phyloP scores from a whole-genome alignment of 2,888 invertebrate species.

The Caenorhabditis japonica region DNA sequence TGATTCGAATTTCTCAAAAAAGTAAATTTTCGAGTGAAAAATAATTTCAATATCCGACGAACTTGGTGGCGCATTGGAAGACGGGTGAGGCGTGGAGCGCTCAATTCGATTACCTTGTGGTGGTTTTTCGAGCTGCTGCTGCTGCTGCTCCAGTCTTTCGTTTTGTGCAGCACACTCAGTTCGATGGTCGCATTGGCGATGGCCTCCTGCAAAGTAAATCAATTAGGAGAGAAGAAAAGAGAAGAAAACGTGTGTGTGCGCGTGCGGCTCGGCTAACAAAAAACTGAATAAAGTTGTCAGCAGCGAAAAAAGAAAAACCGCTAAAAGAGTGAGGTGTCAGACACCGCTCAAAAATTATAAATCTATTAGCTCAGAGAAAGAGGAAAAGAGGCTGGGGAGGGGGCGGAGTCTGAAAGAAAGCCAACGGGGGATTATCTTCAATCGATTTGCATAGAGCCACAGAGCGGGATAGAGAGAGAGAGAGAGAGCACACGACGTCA shows the following conservation, averaged over 20 bases:
- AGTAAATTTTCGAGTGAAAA: no score
- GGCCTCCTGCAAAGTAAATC: conserved; percentile 51
- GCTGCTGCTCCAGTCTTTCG: conserved; percentile 59
- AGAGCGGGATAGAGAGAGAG: conserved; percentile 3
- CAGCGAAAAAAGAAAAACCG: neutral
- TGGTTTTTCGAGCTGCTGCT: conserved; percentile 43
- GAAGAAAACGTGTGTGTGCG: neutral
- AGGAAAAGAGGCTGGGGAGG: conserved; percentile 19
- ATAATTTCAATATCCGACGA: no score
- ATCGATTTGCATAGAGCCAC: conserved; percentile 32
- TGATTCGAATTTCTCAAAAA: no score
- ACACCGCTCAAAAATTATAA: conserved; percentile 29
- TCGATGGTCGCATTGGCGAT: conserved; percentile 59
- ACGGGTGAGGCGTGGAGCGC: neutral
- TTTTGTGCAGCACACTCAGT: conserved; percentile 53
- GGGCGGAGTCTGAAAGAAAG: conserved; percentile 16
- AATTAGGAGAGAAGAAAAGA: conserved; percentile 1
- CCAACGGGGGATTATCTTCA: conserved; percentile 34
- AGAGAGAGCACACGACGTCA: conserved; percentile 19
- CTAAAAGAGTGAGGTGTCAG: conserved; percentile 11
- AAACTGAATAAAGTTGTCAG: conserved; percentile 20
- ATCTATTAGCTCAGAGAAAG: conserved; percentile 39
- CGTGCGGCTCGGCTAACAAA: no score
- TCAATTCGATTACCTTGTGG: conserved; percentile 42
- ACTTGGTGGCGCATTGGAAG: no score